These are phyloP conservation scores for Herpailurus yagouaroundi DNA, from an alignment of 2,113 vertebrate species.

Conservation along the genomic window DNA sequence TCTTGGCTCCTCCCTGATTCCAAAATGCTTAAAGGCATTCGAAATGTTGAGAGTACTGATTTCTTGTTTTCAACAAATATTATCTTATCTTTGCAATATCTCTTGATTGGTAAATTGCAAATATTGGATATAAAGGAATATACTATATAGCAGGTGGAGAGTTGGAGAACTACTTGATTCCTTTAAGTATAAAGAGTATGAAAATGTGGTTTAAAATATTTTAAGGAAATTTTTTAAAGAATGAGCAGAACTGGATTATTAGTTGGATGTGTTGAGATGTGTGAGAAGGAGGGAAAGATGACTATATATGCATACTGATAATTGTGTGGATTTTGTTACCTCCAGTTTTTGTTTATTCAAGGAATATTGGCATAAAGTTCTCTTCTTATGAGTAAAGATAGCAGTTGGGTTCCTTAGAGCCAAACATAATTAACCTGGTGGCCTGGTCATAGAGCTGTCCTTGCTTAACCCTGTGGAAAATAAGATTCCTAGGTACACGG, in stretches of 20 bases:
- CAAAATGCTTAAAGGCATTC: conserved; percentile 31
- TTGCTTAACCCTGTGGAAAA: neutral
- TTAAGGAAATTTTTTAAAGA: conserved; percentile 8
- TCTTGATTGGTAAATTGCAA: neutral
- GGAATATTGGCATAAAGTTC: neutral
- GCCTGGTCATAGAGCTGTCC: neutral
- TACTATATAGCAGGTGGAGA: neutral
- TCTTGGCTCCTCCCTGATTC: neutral
- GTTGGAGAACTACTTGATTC: neutral
- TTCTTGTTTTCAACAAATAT: neutral
- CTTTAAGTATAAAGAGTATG: neutral
- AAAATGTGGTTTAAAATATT: neutral
- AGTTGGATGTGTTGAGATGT: neutral
- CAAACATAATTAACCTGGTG: neutral
- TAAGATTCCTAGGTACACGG: neutral
- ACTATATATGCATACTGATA: neutral
- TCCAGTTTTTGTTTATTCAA: neutral
- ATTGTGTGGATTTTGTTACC: neutral
- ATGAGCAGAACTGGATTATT: neutral
- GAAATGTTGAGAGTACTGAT: neutral
- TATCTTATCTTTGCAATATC: neutral
- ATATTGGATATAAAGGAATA: neutral
- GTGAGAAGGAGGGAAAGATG: neutral
- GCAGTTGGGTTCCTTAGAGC: neutral
- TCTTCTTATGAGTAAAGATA: neutral